These are phyloP conservation scores for Ficedula albicollis DNA, from an alignment of 2,797 vertebrate species.

Conservation along the genomic window DNA sequence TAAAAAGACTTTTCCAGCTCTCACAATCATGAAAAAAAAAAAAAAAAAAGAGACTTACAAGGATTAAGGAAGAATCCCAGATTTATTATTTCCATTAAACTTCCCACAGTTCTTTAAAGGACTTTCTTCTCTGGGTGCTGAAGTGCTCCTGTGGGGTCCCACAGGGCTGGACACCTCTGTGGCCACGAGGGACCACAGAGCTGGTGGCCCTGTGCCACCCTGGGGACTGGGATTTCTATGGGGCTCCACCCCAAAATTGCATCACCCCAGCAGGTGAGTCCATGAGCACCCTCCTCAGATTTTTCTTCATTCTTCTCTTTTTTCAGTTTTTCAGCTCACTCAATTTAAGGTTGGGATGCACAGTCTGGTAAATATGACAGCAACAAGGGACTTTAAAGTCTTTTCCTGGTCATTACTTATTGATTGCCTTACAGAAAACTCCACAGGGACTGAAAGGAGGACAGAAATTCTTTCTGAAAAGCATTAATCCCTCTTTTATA, in stretches of 20 bases:
- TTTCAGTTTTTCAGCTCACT: background rate
- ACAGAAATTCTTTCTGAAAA: conserved; percentile 1
- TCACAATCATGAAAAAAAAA: background rate
- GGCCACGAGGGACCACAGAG: background rate
- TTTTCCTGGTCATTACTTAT: background rate
- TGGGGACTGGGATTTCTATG: background rate
- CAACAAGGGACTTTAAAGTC: background rate
- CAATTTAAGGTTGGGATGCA: background rate
- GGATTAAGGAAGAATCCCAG: background rate
- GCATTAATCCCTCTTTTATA: background rate
- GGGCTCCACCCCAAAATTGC: background rate
- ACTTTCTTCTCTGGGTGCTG: background rate
- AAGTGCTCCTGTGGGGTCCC: fast-evolving
- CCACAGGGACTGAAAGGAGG: background rate
- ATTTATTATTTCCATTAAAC: background rate
- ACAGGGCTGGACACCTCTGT: background rate
- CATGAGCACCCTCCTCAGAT: background rate
- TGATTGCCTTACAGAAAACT: background rate
- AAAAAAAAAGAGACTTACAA: background rate
- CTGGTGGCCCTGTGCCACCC: background rate
- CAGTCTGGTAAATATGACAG: background rate
- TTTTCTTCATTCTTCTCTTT: background rate
- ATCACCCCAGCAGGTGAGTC: background rate
- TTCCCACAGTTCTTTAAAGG: background rate
- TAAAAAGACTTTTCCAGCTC: background rate